Conservation (phyloP, 2,113 vertebrate species). For the Calidris pugnax region DNA sequence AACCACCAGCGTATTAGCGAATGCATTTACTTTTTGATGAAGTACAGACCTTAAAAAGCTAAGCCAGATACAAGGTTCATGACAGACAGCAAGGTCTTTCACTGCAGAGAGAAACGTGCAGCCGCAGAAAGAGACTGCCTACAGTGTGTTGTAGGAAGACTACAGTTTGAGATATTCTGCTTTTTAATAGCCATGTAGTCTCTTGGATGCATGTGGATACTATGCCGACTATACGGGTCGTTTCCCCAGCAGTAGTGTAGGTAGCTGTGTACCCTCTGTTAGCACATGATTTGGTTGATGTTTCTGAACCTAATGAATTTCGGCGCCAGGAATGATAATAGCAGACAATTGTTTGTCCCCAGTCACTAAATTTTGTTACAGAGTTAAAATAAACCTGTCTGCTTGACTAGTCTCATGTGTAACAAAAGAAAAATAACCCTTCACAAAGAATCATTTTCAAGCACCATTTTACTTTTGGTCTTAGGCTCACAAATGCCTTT, state of each 20-base stretch:
- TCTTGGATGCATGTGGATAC: neutral
- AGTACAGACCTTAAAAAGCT: slow-evolving; percentile 8
- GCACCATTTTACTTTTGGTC: slow-evolving; percentile 7
- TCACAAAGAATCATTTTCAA: slow-evolving; percentile 64
- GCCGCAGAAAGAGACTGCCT: neutral
- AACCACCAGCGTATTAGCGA: neutral
- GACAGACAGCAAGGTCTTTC: neutral
- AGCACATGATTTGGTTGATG: neutral
- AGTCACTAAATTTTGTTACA: slow-evolving; percentile 38
- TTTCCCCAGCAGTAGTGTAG: neutral
- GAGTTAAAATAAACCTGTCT: slow-evolving; percentile 59
- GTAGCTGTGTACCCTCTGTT: neutral
- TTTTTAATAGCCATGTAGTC: neutral
- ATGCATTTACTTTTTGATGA: slow-evolving; percentile 11
- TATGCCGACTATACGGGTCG: neutral
- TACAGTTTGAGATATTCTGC: neutral
- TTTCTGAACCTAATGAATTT: slow-evolving; percentile 52
- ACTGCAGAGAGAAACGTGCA: neutral
- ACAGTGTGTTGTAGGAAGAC: neutral
- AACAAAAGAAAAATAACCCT: slow-evolving; percentile 50
- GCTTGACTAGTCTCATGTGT: slow-evolving; percentile 45
- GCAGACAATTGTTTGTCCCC: slow-evolving; percentile 44
- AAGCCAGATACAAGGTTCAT: neutral
- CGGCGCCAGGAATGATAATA: neutral
- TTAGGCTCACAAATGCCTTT: neutral